Conservation (phyloP, 1,140 invertebrate species). For the Neomicropteryx cornuta region DNA sequence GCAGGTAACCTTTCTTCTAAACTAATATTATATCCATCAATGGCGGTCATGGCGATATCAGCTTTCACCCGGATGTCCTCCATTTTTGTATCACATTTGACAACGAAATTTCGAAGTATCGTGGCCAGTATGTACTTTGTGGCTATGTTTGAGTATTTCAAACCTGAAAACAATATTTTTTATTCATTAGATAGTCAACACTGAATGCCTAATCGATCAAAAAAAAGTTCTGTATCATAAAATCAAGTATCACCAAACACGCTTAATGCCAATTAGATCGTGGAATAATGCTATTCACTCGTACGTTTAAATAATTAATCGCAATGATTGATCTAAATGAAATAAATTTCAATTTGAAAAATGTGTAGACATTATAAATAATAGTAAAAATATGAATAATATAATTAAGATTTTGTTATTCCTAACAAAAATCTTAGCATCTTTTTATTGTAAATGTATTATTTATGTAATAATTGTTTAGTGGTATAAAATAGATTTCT, state of each 20-base stretch:
- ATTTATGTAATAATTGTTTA: too few species aligned
- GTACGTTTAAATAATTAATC: conserved; percentile 1
- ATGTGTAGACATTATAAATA: too few species aligned
- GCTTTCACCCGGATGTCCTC: conserved; percentile 21
- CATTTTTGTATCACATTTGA: conserved; percentile 17
- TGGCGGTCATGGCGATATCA: conserved; percentile 26
- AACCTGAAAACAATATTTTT: conserved; percentile 22
- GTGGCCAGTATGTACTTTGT: conserved; percentile 28
- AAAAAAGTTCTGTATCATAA: not conserved
- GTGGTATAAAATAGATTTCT: too few species aligned
- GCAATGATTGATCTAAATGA: too few species aligned
- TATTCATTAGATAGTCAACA: not conserved
- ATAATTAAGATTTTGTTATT: too few species aligned
- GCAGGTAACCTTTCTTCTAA: conserved; percentile 18
- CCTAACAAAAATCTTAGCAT: too few species aligned
- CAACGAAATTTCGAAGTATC: conserved; percentile 23
- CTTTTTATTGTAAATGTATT: too few species aligned
- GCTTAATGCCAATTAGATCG: not conserved
- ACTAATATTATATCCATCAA: conserved; percentile 19
- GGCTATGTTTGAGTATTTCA: conserved; percentile 33
- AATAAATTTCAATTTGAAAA: too few species aligned
- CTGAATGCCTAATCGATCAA: not conserved
- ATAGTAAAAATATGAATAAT: too few species aligned
- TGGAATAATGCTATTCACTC: not conserved
- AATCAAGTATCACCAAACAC: not conserved